Evolutionary conservation across 2,888 invertebrate genomes (phyloP).

Genomic region (Andricus quercusramuli): DNA sequence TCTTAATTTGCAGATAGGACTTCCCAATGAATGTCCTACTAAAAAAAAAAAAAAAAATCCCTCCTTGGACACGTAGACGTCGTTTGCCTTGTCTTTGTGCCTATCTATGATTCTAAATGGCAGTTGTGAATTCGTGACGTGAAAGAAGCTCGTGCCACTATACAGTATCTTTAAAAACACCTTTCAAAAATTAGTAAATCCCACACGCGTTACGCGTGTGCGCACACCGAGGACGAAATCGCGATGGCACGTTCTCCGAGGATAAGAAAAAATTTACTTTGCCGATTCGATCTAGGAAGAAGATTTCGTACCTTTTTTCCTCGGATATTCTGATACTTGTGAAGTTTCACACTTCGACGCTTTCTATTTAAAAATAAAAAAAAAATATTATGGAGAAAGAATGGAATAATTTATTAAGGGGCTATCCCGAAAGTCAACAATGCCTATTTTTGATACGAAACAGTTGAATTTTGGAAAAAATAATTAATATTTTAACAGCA

Average conservation of each 20-base stretch:
- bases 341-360: neutral
- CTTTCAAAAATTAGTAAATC: slow-evolving; percentile 37
- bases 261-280: neutral
- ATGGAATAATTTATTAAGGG: no score
- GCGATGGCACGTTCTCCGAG: slow-evolving; percentile 21
- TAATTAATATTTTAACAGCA: no score
- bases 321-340: no score
- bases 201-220: slow-evolving; percentile 5
- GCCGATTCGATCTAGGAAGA: neutral
- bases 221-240: slow-evolving; percentile 29
- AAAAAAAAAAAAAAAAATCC: slow-evolving; percentile 35
- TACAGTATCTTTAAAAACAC: neutral
- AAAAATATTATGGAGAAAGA: neutral
- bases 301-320: neutral
- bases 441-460: no score
- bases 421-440: no score
- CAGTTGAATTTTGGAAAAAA: no score
- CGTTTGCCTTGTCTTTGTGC: slow-evolving; percentile 36
- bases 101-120: slow-evolving; percentile 36
- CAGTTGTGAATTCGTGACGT: slow-evolving; percentile 34
- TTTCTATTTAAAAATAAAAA: neutral
- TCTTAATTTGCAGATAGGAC: slow-evolving; percentile 58
- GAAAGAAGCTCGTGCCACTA: slow-evolving; percentile 32
- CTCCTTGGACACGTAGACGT: slow-evolving; percentile 40
- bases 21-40: slow-evolving; percentile 46